These are phyloP conservation scores for Bryconaethiops microstoma DNA, from an alignment of 2,797 vertebrate genomes.

Conservation along the genomic window DNA sequence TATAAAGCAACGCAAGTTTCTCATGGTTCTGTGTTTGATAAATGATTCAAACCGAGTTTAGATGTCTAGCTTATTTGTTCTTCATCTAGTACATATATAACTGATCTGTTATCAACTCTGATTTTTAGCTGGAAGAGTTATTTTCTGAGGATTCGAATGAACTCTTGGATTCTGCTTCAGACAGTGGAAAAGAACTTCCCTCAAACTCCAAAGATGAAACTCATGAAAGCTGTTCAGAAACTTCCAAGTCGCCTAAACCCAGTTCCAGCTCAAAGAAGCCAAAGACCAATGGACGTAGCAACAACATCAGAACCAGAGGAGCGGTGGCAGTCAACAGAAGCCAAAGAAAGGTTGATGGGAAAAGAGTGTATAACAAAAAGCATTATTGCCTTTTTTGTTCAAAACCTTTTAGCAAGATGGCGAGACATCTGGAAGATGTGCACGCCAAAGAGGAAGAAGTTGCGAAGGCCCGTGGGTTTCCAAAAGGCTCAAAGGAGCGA, in stretches of 20 bases:
- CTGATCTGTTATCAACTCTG: constrained; percentile 5
- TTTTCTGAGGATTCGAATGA: constrained; percentile 40
- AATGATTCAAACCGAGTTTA: too few species aligned
- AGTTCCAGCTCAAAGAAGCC: not conserved
- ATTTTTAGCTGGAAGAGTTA: constrained; percentile 39
- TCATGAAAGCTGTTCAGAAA: not conserved
- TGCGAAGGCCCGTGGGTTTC: constrained; percentile 46
- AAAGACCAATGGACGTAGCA: not conserved
- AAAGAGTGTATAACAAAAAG: constrained; percentile 58
- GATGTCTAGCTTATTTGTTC: too few species aligned
- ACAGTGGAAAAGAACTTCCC: constrained; percentile 41
- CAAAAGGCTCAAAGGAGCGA: constrained; percentile 55
- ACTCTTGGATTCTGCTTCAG: constrained; percentile 32
- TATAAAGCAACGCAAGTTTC: too few species aligned
- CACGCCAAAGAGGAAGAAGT: constrained; percentile 53
- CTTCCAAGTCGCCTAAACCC: constrained; percentile 9
- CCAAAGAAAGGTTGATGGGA: constrained; percentile 45
- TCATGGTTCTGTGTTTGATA: too few species aligned
- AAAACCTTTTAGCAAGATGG: constrained; percentile 57
- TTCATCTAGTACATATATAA: not conserved
- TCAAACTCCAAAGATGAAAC: constrained; percentile 31
- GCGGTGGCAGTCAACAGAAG: constrained; percentile 37
- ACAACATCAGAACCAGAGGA: not conserved
- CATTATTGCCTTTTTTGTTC: constrained; percentile 57
- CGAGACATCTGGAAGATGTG: constrained; percentile 46